Base-by-base conservation (phyloP, 2,888 invertebrate genomes). In the Tetranychus truncatus region DNA sequence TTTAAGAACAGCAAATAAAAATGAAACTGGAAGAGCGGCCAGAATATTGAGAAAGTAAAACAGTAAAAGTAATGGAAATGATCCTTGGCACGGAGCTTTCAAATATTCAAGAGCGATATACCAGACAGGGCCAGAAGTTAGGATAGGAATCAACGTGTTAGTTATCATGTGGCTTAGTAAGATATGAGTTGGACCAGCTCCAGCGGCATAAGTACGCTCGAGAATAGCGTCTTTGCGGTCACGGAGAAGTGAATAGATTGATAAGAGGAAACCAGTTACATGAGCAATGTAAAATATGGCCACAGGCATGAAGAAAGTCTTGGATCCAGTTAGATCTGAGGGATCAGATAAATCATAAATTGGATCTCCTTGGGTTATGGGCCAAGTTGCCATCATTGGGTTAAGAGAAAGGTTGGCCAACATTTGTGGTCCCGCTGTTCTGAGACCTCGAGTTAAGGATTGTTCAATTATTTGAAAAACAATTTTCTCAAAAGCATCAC, bases 131-230 rank as follows among this genome's bases (percentile, higher is more conserved):
- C 6, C 69, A 18, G 21, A 69, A 11, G 69, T 69, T 24, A 69
- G 34, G 11, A 69, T 11, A 21, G 69, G 69, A 69, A 69, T 69
- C 24, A 69, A 24, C 0, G 21, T 69, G 11, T 69, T 69, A 6
- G 94, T 93, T 74, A 92, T 87, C 76, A 95, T 91, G 84, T 95
- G 95, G 1, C 93, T 92, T 83, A 93, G 89, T 79, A 95, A 87
- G 80, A 95, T 91, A 86, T 95, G 95, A 8, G 89, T 89, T 0
- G 94, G 91, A 0, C 90, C 88, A 69, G 95, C 94, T 76, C 95
- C 94, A 71, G 94, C 92, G 67, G 94, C 93, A 89, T 92, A 91
- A 8, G 24, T 73, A 66, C 73, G 73, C 9, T 73, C 73, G 6
- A 73, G 45, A 24, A 73, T 21, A 18, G 24, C 18, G 21, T 73